Evolutionary conservation across 2,888 invertebrate species (phyloP), one percentile per base, ranked within the genome.

Genomic region (Ferrisia virgata): DNA sequence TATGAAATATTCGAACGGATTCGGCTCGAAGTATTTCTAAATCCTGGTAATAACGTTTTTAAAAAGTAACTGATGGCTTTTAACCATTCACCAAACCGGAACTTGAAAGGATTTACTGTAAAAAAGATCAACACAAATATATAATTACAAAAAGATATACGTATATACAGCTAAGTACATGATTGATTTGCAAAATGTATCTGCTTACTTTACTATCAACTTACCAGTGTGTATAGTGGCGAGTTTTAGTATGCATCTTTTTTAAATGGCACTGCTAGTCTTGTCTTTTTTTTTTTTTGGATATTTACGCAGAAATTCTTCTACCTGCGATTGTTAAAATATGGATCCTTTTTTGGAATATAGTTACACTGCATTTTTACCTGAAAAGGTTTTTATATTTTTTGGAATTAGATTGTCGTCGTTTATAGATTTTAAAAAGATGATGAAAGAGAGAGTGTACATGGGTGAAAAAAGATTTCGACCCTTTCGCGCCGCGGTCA

Each of bases 241-340:
- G 64, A 4, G 28, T 28, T 15, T 64, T 28, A 13, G 64, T 28
- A 28, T 3, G 53, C 13, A 53, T 53, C 22, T n/a, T 33, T 72
- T 72, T 22, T 31, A n/a, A n/a, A n/a, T n/a, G n/a, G n/a, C n/a
- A n/a, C n/a, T n/a, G n/a, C n/a, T n/a, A n/a, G n/a, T n/a, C 31
- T 25, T 72, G 15, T 36, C 36, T 76, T 76, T 36, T 76, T 64
- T 13, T 64, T 64, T 64, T 64, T 64, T 64, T 64, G 28, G 13
- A 76, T 58, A 25, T 36, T 36, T 36, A 9, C 11, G 72, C 22
- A 8, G 15, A 36, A 33, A 36, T 76, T 76, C n/a, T n/a, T n/a
- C 72, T 76, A 76, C 72, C 72, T 76, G 72, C 72, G 72, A 36
- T 76, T 76, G 72, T 76, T 76, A 76, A 72, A 76, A n/a, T 76